These are phyloP conservation scores for Ptychoptera albimana DNA, from an alignment of 2,888 invertebrate species.

Conservation along the genomic window DNA sequence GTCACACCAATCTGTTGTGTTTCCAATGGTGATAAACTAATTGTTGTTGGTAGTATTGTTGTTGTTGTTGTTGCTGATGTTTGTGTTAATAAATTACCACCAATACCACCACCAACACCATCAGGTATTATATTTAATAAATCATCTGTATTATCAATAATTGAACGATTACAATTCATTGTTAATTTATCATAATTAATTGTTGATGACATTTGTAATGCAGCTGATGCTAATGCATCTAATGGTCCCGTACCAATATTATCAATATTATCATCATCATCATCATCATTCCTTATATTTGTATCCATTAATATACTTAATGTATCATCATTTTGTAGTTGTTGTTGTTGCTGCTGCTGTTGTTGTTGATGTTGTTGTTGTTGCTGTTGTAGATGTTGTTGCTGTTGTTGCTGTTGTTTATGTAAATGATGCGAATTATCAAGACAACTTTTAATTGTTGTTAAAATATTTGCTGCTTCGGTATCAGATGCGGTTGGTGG, in stretches of 20 bases:
- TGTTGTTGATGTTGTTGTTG: too few species aligned
- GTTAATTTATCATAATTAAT: background rate
- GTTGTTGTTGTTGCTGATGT: too few species aligned
- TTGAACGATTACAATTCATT: too few species aligned
- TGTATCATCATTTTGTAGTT: background rate
- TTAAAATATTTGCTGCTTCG: constrained; percentile 25
- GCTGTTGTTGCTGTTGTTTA: background rate
- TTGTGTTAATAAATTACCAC: too few species aligned
- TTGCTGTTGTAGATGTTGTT: background rate
- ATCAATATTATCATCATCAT: constrained; percentile 4
- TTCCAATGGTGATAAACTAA: too few species aligned
- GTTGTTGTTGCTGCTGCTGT: constrained; percentile 3
- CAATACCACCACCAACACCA: too few species aligned
- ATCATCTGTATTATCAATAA: too few species aligned
- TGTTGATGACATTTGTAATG: constrained; percentile 20
- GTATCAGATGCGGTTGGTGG: constrained; percentile 21
- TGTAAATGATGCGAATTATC: background rate
- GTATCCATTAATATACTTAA: background rate
- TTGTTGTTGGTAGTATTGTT: too few species aligned
- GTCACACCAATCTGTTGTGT: too few species aligned
- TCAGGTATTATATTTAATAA: too few species aligned
- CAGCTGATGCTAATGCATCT: constrained; percentile 24
- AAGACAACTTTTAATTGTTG: constrained; percentile 22
- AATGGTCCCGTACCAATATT: constrained; percentile 10
- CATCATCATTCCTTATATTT: background rate